phyloP scores from a whole-genome alignment of 2,797 vertebrate genomes.

The Merluccius polli region DNA sequence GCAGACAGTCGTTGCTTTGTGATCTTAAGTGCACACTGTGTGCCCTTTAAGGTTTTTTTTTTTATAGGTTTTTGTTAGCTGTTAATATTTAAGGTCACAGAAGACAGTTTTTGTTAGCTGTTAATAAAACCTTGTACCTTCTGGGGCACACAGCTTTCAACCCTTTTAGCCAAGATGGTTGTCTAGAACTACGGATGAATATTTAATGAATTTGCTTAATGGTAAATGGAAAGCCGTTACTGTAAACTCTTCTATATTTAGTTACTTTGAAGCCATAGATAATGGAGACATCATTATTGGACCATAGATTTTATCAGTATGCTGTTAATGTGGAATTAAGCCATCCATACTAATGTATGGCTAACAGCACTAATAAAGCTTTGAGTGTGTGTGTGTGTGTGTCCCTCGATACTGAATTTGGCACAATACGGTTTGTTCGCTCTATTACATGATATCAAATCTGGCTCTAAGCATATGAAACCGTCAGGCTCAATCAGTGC shows the following conservation, averaged over 20 bases:
- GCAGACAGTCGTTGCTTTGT: background rate
- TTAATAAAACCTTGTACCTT: background rate
- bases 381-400: slow-evolving; percentile 12
- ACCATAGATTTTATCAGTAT: slow-evolving; percentile 32
- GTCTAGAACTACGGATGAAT: background rate
- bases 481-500: slow-evolving; percentile 35
- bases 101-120: background rate
- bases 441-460: slow-evolving; percentile 45
- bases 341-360: slow-evolving; percentile 42
- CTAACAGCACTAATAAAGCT: slow-evolving; percentile 17
- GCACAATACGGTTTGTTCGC: slow-evolving; percentile 27
- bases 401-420: slow-evolving; percentile 37
- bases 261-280: background rate
- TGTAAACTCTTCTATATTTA: background rate
- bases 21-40: background rate
- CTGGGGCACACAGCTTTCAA: background rate
- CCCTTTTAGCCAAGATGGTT: background rate
- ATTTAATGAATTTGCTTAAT: background rate
- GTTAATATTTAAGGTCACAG: too few relatives aligned
- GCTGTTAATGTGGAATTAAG: slow-evolving; percentile 47
- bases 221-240: background rate
- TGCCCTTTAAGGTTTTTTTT: too few relatives aligned
- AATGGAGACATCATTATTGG: background rate
- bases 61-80: too few relatives aligned
- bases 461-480: slow-evolving; percentile 34